Evolutionary conservation across 53 echinoderm and acorn worm species (phyloP).

Genomic region (Mesocentrotus franciscanus): DNA sequence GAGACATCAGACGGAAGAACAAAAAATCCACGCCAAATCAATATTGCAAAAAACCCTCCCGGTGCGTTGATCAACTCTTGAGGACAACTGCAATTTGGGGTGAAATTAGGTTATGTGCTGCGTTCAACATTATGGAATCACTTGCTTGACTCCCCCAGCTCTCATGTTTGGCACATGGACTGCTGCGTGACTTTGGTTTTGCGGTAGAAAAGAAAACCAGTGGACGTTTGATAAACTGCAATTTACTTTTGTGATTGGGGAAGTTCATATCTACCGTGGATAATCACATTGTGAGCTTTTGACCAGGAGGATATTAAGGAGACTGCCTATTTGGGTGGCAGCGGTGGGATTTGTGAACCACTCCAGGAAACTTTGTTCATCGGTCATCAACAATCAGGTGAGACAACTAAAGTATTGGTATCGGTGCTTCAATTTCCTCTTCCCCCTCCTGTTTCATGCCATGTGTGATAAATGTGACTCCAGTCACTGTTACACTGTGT

Average conservation of each 20-base stretch:
- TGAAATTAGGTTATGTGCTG: background rate
- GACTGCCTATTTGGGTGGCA: background rate
- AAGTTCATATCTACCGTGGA: background rate
- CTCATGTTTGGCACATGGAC: background rate
- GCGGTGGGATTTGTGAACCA: background rate
- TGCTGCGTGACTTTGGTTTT: slow-evolving; percentile 12
- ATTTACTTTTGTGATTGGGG: background rate
- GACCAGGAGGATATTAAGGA: background rate
- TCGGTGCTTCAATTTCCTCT: background rate
- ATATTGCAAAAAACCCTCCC: background rate
- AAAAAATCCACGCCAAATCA: background rate
- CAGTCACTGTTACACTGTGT: background rate
- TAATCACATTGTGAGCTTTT: background rate
- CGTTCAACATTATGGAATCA: background rate
- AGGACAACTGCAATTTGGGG: background rate
- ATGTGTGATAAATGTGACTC: background rate
- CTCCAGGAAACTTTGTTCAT: background rate
- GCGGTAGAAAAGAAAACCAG: background rate
- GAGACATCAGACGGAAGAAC: background rate
- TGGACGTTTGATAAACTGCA: background rate
- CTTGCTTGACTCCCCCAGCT: background rate
- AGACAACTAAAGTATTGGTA: background rate
- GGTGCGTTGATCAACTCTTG: background rate
- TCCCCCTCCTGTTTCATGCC: background rate
- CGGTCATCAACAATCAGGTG: background rate